Conservation (phyloP, 2,113 vertebrate genomes). For the Phyllostomus discolor region DNA sequence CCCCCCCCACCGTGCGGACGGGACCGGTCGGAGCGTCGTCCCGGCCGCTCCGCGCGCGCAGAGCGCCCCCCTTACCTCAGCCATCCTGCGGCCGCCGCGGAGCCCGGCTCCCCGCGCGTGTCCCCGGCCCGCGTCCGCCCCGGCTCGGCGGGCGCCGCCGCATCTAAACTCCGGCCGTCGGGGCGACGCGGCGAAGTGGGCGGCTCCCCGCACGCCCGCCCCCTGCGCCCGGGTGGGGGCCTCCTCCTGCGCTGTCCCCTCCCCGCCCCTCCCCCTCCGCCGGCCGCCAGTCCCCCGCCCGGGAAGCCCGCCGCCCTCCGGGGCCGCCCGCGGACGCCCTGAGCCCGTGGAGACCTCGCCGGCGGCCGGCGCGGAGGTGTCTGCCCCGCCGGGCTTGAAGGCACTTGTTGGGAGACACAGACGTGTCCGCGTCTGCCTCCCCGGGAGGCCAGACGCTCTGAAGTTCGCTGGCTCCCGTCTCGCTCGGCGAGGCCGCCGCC, state of each 20-base stretch:
- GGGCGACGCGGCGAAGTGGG: constrained; percentile 54
- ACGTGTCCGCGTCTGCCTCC: constrained; percentile 61
- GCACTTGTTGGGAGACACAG: constrained; percentile 61
- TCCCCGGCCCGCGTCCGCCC: constrained; percentile 90
- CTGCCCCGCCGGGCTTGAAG: constrained; percentile 69
- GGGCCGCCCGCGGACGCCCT: constrained; percentile 71
- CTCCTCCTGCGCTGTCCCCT: not conserved
- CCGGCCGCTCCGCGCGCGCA: not conserved
- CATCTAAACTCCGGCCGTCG: constrained; percentile 49
- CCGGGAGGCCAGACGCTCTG: constrained; percentile 36
- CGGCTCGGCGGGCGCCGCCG: constrained; percentile 78
- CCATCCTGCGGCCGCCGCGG: constrained; percentile 90
- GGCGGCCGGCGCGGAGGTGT: constrained; percentile 73
- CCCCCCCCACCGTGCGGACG: not conserved
- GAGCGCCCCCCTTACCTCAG: constrained; percentile 87
- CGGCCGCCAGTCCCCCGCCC: not conserved
- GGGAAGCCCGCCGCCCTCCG: constrained; percentile 76
- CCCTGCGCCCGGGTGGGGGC: not conserved
- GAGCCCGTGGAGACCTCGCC: constrained; percentile 65
- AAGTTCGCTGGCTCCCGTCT: not conserved
- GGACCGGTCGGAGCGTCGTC: not conserved
- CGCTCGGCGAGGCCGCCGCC: not conserved
- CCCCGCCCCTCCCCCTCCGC: constrained; percentile 76
- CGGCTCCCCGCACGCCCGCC: constrained; percentile 41
- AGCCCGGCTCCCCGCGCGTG: constrained; percentile 84